These are phyloP conservation scores for Scomber scombrus DNA, from an alignment of 2,113 vertebrate genomes.

Conservation along the genomic window DNA sequence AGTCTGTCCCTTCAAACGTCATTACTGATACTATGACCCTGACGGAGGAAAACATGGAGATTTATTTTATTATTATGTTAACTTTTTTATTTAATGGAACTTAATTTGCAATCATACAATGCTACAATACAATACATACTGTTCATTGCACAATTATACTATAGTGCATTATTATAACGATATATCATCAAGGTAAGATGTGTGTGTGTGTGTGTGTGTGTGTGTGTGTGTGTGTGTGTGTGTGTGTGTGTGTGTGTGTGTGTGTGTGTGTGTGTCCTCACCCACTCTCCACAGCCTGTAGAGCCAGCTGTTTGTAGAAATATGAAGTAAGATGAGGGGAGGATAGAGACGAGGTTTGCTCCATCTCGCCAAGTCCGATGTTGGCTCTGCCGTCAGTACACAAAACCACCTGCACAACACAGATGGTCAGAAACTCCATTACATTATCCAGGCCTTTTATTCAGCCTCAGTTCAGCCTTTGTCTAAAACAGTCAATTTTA, in stretches of 20 bases:
- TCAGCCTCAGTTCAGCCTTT: too few species aligned
- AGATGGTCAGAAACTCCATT: background rate
- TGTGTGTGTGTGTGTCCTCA: conserved; percentile 53
- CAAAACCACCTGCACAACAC: conserved; percentile 82
- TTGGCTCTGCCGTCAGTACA: conserved; percentile 87
- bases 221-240: too few species aligned
- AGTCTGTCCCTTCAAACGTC: conserved; percentile 73
- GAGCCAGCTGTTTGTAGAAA: conserved; percentile 82
- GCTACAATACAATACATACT: too few species aligned
- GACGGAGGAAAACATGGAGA: background rate
- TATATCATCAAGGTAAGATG: too few species aligned
- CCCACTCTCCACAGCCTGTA: conserved; percentile 79
- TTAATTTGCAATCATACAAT: background rate
- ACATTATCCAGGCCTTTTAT: background rate
- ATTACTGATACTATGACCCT: conserved; percentile 74
- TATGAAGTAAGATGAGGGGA: conserved; percentile 51
- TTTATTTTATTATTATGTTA: background rate
- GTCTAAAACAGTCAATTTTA: too few species aligned
- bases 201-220: too few species aligned
- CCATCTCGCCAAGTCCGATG: conserved; percentile 84
- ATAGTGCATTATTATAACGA: too few species aligned
- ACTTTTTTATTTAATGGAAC: background rate
- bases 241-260: background rate
- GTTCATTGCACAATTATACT: too few species aligned
- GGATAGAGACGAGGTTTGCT: conserved; percentile 44